Conservation (phyloP, 2,797 vertebrate genomes). For the Yasuhikotakia modesta region DNA sequence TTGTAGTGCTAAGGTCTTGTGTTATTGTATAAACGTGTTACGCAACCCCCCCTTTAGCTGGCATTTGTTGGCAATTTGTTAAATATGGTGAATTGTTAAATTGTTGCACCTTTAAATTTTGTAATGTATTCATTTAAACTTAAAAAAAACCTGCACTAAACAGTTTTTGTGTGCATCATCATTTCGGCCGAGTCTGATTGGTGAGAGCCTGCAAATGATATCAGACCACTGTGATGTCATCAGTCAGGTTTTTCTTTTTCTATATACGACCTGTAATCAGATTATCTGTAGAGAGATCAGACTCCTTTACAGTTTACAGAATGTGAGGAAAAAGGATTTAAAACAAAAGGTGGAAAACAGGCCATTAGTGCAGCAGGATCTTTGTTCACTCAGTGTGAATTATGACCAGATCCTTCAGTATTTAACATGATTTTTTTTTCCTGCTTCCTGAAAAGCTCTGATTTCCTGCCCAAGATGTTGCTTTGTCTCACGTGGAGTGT, state of each 20-base stretch:
- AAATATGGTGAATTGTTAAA: too few species aligned
- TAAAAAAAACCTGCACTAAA: not conserved
- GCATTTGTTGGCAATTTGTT: too few species aligned
- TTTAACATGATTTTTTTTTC: slow-evolving; percentile 31
- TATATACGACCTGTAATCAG: not conserved
- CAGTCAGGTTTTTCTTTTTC: not conserved
- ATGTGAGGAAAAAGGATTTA: not conserved
- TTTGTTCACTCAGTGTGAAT: slow-evolving; percentile 35
- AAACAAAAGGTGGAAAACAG: slow-evolving; percentile 31
- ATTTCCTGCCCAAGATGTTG: slow-evolving; percentile 26
- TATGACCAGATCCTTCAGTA: slow-evolving; percentile 37
- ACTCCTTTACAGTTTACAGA: not conserved
- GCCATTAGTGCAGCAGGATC: slow-evolving; percentile 36
- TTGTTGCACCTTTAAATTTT: too few species aligned
- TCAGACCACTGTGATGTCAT: not conserved
- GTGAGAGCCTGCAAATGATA: not conserved
- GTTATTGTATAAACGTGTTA: not conserved
- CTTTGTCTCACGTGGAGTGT: slow-evolving; percentile 19
- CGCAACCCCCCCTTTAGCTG: not conserved
- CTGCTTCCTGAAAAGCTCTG: slow-evolving; percentile 27
- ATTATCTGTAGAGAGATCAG: not conserved
- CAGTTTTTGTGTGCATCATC: not conserved
- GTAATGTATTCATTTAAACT: not conserved
- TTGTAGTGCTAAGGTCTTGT: not conserved
- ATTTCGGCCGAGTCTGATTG: not conserved